Base-by-base conservation (phyloP, 53 echinoderm and acorn worm species). In the Temnopleurus reevesii region DNA sequence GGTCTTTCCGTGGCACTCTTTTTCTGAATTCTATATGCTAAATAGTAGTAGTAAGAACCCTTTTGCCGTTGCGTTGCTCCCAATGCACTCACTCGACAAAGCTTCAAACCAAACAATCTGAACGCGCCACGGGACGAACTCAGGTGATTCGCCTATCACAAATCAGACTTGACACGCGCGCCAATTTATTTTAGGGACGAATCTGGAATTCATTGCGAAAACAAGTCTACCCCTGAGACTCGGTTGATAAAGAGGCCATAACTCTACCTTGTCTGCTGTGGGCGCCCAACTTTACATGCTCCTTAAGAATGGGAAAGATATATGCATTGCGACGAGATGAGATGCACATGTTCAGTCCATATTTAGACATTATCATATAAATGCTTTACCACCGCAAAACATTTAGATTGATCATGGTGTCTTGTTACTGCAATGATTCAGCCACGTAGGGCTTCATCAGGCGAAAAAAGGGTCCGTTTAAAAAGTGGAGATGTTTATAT, bases 131-230 rank as follows among this genome's bases (percentile, higher is more conserved):
- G 0, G 2, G 43, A 1, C 5, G n/a, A 21, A 36, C 71, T 71
- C 43, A 2, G 8, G n/a, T 23, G 21, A 71, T 41, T 71, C 38
- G 43, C n/a, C 71, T 8, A 41, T 71, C 6, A 71, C 71, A 71
- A 71, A 71, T 71, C 71, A 71, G 2, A 38, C 19, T 2, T 71
- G 71, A 71, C 71, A 71, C 71, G 41, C 71, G 71, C 71, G 71
- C 71, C 71, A 71, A 71, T 71, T 71, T 41, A 71, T 71, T 71
- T 71, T 41, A 19, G 71, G 41, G 43, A 19, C 71, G 21, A 38
- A 71, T 36, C 38, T 71, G 71, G 71, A 71, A 71, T 71, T 71
- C 71, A 71, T 71, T 71, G 71, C 38, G 19, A 71, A 38, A 36
- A 71, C 43, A 71, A 64, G 64, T 64, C 64, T 64, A 12, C 64